Evolutionary conservation across 1,140 invertebrate species (phyloP), one percentile per base, ranked within the genome.

Genomic region (Frieseomelitta varia): DNA sequence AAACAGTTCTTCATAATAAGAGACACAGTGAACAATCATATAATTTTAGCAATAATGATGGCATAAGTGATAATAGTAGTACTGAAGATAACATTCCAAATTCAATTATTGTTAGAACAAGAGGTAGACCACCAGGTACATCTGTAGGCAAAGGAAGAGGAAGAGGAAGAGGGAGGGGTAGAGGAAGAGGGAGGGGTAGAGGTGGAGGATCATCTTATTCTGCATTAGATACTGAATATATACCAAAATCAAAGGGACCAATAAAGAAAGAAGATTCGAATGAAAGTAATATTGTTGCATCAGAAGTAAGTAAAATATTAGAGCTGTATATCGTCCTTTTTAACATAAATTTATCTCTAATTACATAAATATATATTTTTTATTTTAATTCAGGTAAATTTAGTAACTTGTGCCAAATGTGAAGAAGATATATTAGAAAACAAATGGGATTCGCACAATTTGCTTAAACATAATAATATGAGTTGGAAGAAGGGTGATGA

Each of bases 401-500:
- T 76, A 24, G 56, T 92, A 11, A 91, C 83, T 61, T 94, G 94
- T 78, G 91, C 77, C 24, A 93, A 92, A 88, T 94, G 94, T 76
- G 72, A 90, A 15, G 39, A 69, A 69, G 81, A 94, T 82, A 81
- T 95, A 71, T 51, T 78, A 14, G 92, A 85, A 58, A 84, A 47
- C 1, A 69, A 93, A 17, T 96, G 95, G 95, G 67, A 86, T 17
- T 67, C 81, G 0, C 96, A 96, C 85, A 95, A 95, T 78, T 90
- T 94, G 17, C 84, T 87, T 63, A 85, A 88, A 24, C 96, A 96
- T 91, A 95, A 95, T 83, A 92, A 94, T 53, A 90, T 95, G 55
- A 93, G 88, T n/a, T 96, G 95, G 95, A 79, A 90, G 39, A 90
- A 94, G 51, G 93, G 91, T 83, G 91, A 94, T 81, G 74, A 88